Percentiles rank a stretch among this genome's conserved stretches.
Evolutionary conservation across 2,797 vertebrate genomes (phyloP).

Genomic region (Rhincodon typus): DNA sequence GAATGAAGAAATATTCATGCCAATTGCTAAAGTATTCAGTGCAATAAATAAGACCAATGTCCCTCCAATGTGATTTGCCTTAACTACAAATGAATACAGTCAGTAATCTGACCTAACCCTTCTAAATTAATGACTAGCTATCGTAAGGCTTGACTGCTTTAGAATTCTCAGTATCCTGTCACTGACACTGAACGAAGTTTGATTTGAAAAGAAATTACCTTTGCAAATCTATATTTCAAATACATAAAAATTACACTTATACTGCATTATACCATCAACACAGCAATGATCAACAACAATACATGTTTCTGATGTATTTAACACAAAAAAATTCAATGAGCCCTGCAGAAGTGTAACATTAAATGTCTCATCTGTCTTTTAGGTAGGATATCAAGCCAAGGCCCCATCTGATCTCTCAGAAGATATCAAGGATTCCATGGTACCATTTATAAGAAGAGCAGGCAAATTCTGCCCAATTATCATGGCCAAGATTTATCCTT

Average conservation of each 20-base stretch:
- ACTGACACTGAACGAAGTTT: neutral
- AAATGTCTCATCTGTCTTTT: neutral
- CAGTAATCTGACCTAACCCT: neutral
- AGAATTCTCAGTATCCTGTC: neutral
- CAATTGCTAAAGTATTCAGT: conserved; percentile 23
- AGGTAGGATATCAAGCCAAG: neutral
- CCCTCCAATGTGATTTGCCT: neutral
- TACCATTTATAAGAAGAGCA: neutral
- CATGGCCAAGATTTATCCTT: neutral
- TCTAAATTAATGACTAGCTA: neutral
- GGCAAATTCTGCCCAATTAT: neutral
- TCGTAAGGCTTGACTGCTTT: neutral
- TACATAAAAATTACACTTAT: neutral
- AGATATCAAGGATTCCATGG: neutral
- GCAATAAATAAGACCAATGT: conserved; percentile 17
- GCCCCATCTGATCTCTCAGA: neutral
- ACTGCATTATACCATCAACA: neutral
- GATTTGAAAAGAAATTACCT: neutral
- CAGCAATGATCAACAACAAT: neutral
- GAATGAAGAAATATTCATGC: conserved; percentile 20
- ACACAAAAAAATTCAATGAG: neutral
- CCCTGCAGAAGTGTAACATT: neutral
- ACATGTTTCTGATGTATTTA: neutral
- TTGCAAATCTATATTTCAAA: conserved; percentile 9
- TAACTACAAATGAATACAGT: neutral